A percentile compares a stretch with the other conserved stretches of the same genome.
These are phyloP conservation scores for Orthosia gothica DNA, from an alignment of 2,888 invertebrate genomes.

Conservation along the genomic window DNA sequence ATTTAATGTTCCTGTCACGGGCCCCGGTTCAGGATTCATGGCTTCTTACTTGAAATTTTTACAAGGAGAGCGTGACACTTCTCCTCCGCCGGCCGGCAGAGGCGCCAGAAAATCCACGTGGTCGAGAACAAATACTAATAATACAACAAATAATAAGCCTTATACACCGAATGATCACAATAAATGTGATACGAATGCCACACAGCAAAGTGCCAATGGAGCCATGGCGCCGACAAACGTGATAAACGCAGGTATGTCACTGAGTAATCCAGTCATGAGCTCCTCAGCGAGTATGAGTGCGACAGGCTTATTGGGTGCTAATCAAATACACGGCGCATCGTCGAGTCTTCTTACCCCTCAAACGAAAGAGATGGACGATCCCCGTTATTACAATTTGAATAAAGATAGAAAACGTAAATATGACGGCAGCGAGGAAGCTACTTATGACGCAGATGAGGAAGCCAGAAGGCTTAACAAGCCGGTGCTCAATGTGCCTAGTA, in stretches of 20 bases:
- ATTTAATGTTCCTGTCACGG: constrained; percentile 91
- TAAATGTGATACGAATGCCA: constrained; percentile 84
- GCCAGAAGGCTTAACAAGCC: constrained; percentile 89
- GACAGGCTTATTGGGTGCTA: constrained; percentile 87
- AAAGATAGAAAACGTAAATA: constrained; percentile 94
- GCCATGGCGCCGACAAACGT: constrained; percentile 84
- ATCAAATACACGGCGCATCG: constrained; percentile 86
- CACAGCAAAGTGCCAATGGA: constrained; percentile 87
- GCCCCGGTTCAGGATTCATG: constrained; percentile 95
- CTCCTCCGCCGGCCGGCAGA: constrained; percentile 94
- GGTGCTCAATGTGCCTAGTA: constrained; percentile 89
- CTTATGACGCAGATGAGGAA: constrained; percentile 92
- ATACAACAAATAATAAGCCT: constrained; percentile 83
- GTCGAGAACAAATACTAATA: constrained; percentile 90
- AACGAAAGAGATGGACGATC: constrained; percentile 93
- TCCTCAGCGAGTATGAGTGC: constrained; percentile 82
- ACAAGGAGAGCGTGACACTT: constrained; percentile 95
- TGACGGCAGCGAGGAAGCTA: constrained; percentile 93
- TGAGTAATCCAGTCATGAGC: constrained; percentile 84
- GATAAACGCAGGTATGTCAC: constrained; percentile 83
- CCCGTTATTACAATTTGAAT: constrained; percentile 94
- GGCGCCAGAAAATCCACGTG: constrained; percentile 93
- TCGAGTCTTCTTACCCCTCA: constrained; percentile 81
- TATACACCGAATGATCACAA: constrained; percentile 84
- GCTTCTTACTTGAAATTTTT: constrained; percentile 97